Base-by-base conservation (phyloP, 2,888 invertebrate species). In the Neocrepidodera transversa region DNA sequence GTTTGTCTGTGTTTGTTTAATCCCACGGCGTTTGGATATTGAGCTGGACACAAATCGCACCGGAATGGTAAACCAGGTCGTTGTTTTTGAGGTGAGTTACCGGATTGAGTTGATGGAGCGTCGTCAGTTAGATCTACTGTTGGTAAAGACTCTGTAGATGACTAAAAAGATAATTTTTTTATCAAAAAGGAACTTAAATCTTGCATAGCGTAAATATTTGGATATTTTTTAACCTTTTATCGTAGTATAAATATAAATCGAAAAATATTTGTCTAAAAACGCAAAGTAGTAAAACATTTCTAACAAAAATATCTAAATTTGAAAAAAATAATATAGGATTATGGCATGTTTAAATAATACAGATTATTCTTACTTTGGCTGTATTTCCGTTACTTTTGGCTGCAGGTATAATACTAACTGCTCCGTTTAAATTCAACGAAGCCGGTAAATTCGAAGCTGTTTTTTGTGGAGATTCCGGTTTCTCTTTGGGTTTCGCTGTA, bases 1-100 rank as follows among this genome's bases (percentile, higher is more conserved):
- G 86, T 85, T 68, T 88, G 88, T 32, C 88, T 81, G 72, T 91
- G 91, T 64, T 87, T 82, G 38, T 78, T 77, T 49, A 86, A 73
- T 10, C 82, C 83, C 49, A 82, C 78, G 0, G 84, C 83, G 49
- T 87, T 87, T 0, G 89, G 87, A 72, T 90, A 91, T 23, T 88
- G 86, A 0, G 90, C 89, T 0, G 88, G 86, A 69, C 91, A 91
- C 43, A 88, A 81, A 68, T 88, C 87, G 68, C 91, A 91, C 65
- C 87, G 83, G 67, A 83, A 85, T 45, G 82, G 79, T 23, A 79
- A 68, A 8, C 76, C 73, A 3, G 66, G 65, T 23, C 52, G 67
- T 28, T 81, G 79, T 40, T 74, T 80, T 18, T 79, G 82, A 73
- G 80, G 82, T 4, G 61, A 38, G 7, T 1, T 2, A n/a, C 60